These are phyloP conservation scores for Idris sp. DNA, from an alignment of 1,140 invertebrate genomes.

Conservation along the genomic window DNA sequence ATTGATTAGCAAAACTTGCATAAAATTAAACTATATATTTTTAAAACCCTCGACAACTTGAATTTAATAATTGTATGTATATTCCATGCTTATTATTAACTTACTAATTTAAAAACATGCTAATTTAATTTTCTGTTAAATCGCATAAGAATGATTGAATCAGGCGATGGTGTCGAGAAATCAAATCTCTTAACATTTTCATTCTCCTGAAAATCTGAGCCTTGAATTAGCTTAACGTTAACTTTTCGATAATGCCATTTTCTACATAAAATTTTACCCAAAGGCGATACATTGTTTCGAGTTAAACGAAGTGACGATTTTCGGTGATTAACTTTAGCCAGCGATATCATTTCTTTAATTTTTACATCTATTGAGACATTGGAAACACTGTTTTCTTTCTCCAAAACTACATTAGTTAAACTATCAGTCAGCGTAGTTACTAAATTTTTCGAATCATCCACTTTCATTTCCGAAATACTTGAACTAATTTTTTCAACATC, in stretches of 20 bases:
- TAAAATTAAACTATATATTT: no score
- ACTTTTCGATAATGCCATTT: conserved; percentile 68
- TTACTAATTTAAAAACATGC: no score
- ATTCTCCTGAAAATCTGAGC: conserved; percentile 33
- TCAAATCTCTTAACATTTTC: conserved; percentile 75
- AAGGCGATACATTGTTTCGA: conserved; percentile 69
- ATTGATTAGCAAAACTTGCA: no score
- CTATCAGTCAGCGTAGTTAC: background rate
- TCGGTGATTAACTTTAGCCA: conserved; percentile 19
- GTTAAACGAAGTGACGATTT: conserved; percentile 12
- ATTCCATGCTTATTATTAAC: no score
- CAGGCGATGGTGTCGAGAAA: conserved; percentile 82
- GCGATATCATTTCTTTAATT: background rate
- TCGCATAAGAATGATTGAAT: conserved; percentile 76
- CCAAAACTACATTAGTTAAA: no score
- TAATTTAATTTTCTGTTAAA: conserved; percentile 60
- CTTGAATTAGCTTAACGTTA: conserved; percentile 51
- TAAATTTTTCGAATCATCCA: background rate
- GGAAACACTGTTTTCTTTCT: no score
- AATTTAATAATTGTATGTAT: no score
- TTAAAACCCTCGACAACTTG: no score
- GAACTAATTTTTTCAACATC: conserved; percentile 6
- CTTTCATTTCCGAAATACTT: conserved; percentile 10
- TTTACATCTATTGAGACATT: no score
- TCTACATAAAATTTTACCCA: conserved; percentile 79